Evolutionary conservation across 35 echinoderm and acorn worm species (phyloP).

Genomic region (Amphiura filiformis): DNA sequence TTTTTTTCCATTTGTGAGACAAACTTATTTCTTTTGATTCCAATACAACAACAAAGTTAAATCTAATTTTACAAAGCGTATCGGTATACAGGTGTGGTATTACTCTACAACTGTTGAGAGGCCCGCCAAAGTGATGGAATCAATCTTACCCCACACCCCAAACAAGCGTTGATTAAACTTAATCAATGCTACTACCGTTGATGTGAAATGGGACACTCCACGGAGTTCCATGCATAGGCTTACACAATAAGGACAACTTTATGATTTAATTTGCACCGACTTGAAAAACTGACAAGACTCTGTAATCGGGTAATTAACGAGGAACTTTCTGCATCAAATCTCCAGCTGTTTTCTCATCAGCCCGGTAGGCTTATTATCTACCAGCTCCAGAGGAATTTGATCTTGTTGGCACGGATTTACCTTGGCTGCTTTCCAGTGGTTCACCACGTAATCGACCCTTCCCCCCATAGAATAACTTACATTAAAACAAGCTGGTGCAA

Average conservation of each 20-base stretch:
- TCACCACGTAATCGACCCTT: no score
- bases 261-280: not conserved
- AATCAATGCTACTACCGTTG: not conserved
- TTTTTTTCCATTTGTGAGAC: no score
- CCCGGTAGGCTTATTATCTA: not conserved
- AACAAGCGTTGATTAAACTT: constrained; percentile 6
- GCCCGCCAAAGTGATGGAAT: not conserved
- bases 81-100: not conserved
- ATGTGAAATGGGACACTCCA: not conserved
- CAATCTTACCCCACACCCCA: not conserved
- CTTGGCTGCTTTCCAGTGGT: not conserved
- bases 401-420: not conserved
- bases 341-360: constrained; percentile 3
- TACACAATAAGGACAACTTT: not conserved
- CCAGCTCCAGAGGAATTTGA: not conserved
- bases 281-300: not conserved
- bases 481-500: not conserved
- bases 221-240: not conserved
- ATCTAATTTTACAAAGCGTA: not conserved
- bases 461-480: not conserved
- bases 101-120: constrained; percentile 1
- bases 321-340: not conserved
- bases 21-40: not conserved
- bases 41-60: not conserved
- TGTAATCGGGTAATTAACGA: not conserved